These are phyloP conservation scores for Sweltsa coloradensis DNA, from an alignment of 1,140 invertebrate species.

Conservation along the genomic window DNA sequence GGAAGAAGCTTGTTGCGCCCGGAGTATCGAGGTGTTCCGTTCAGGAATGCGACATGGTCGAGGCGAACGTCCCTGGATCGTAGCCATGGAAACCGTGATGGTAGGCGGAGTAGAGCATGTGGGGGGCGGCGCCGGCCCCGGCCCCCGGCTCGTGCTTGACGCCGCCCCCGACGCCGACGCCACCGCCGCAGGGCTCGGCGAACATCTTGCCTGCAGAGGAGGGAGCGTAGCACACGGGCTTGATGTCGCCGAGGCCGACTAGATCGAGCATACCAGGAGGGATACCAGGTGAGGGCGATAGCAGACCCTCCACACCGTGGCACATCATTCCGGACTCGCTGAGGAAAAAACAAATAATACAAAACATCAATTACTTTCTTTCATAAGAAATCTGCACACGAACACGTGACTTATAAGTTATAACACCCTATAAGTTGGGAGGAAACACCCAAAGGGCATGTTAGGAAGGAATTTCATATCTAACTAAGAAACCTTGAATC, in stretches of 20 bases:
- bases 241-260: not conserved
- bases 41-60: conserved; percentile 3
- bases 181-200: not conserved
- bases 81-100: conserved; percentile 10
- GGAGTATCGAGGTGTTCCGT: not conserved
- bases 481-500: too few relatives aligned
- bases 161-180: conserved; percentile 2
- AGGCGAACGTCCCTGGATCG: not conserved
- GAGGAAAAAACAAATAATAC: too few relatives aligned
- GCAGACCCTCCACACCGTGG: not conserved
- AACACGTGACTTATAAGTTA: too few relatives aligned
- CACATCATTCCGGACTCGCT: conserved; percentile 3
- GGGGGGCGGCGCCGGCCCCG: not conserved
- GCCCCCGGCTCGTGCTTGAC: not conserved
- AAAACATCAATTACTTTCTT: too few relatives aligned
- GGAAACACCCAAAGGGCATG: too few relatives aligned
- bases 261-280: conserved; percentile 4
- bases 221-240: conserved; percentile 2
- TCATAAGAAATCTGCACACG: too few relatives aligned
- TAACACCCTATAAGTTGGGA: too few relatives aligned
- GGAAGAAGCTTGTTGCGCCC: too few relatives aligned
- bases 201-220: conserved; percentile 5
- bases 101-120: conserved; percentile 10
- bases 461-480: too few relatives aligned
- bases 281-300: not conserved